Percentiles rank a stretch among this genome's conserved stretches.
Conservation (phyloP, 2,797 vertebrate genomes). For the Protonibea diacanthus region DNA sequence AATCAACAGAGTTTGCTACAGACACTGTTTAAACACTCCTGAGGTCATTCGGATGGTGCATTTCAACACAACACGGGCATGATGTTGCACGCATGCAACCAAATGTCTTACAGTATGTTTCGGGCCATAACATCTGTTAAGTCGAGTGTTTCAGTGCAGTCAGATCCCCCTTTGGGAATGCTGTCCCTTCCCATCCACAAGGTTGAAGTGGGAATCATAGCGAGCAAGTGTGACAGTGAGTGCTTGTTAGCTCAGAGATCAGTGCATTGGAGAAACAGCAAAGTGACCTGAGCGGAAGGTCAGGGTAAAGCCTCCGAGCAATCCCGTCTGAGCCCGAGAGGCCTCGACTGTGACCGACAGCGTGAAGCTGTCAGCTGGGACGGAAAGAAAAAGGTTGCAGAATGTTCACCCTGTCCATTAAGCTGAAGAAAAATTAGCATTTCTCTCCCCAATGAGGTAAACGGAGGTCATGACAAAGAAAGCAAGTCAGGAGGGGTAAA, state of each 20-base stretch:
- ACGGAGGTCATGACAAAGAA: slow-evolving; percentile 53
- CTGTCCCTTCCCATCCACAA: slow-evolving; percentile 56
- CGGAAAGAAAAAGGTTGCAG: neutral
- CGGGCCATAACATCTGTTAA: slow-evolving; percentile 46
- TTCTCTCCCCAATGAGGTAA: slow-evolving; percentile 46
- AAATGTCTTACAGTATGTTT: slow-evolving; percentile 46
- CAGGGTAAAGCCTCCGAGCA: slow-evolving; percentile 55
- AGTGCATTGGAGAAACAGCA: slow-evolving; percentile 48
- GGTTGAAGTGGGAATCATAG: slow-evolving; percentile 59
- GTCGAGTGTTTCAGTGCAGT: slow-evolving; percentile 37
- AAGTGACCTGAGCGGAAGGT: slow-evolving; percentile 71
- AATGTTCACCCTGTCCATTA: slow-evolving; percentile 39
- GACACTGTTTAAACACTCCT: slow-evolving; percentile 15
- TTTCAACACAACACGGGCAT: slow-evolving; percentile 24
- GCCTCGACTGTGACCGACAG: slow-evolving; percentile 48
- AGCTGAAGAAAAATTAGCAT: slow-evolving; percentile 43
- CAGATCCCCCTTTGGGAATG: slow-evolving; percentile 38
- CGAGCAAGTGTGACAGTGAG: slow-evolving; percentile 34
- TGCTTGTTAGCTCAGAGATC: slow-evolving; percentile 65
- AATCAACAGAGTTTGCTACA: slow-evolving; percentile 46
- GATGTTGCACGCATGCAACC: slow-evolving; percentile 42
- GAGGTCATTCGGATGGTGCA: slow-evolving; percentile 33
- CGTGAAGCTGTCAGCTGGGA: slow-evolving; percentile 46
- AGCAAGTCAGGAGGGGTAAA: slow-evolving; percentile 36
- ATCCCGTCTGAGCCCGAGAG: slow-evolving; percentile 48